Percentiles rank a stretch among this genome's conserved stretches.
phyloP scores from a whole-genome alignment of 2,888 invertebrate species.

The Agapetus fuscipes region DNA sequence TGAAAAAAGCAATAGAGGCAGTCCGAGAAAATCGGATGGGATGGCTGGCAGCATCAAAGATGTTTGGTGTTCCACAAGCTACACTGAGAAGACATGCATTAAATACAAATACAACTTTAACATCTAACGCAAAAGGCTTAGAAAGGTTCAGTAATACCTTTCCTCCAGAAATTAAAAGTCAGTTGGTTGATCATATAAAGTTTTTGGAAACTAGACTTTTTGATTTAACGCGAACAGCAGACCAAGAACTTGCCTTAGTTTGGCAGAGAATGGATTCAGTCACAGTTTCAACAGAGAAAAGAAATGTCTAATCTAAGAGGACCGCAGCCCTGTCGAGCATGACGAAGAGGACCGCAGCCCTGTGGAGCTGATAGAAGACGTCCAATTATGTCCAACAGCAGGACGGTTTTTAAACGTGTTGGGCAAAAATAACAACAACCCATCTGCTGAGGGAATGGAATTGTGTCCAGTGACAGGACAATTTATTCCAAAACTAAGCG shows the following conservation, averaged over 20 bases:
- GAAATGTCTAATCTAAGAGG: no score
- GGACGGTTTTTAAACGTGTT: no score
- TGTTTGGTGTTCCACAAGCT: conserved; percentile 16
- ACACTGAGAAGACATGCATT: conserved; percentile 4
- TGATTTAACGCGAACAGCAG: conserved; percentile 15
- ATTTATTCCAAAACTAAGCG: no score
- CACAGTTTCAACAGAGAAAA: conserved; percentile 7
- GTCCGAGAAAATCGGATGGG: conserved; percentile 15
- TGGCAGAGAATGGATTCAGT: not conserved
- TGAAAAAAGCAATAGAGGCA: no score
- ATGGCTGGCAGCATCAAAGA: conserved; percentile 15
- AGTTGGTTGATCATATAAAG: conserved; percentile 19
- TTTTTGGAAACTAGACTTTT: conserved; percentile 16
- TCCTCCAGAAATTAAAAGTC: conserved; percentile 1
- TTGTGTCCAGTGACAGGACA: no score
- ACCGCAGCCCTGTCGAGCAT: no score
- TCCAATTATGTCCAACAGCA: no score
- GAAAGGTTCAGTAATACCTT: no score
- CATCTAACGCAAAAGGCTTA: no score
- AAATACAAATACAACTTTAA: not conserved
- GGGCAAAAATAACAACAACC: conserved; percentile 22
- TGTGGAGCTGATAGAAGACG: no score
- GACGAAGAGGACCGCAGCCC: no score
- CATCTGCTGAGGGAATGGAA: no score
- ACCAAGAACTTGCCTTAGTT: conserved; percentile 13